Conservation (phyloP, 1,140 invertebrate species). For the Lepeophtheirus salmonis region DNA sequence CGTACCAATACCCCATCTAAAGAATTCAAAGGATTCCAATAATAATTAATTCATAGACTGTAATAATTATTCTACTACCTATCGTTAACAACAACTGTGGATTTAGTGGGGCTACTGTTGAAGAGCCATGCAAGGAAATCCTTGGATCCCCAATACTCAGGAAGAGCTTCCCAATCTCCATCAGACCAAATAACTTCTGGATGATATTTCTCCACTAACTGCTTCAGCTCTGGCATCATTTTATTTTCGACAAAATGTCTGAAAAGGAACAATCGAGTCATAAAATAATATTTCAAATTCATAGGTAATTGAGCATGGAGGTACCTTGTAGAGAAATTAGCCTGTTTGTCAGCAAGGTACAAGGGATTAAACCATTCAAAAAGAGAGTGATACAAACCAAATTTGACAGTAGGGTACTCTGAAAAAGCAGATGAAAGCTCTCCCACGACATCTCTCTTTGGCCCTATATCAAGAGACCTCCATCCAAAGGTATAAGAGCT, state of each 20-base stretch:
- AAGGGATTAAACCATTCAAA: constrained; percentile 82
- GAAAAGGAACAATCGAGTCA: neutral
- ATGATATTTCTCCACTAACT: neutral
- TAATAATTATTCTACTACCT: constrained; percentile 39
- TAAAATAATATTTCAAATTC: neutral
- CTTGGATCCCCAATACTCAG: constrained; percentile 35
- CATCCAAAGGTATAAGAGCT: constrained; percentile 31
- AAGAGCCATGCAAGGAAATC: constrained; percentile 70
- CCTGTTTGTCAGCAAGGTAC: constrained; percentile 48
- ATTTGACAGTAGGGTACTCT: constrained; percentile 42
- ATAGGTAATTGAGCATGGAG: neutral
- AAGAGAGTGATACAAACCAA: constrained; percentile 71
- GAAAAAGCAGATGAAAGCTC: constrained; percentile 43
- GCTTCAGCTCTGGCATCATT: constrained; percentile 4
- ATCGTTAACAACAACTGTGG: constrained; percentile 69
- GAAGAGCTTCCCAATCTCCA: constrained; percentile 37
- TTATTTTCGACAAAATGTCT: neutral
- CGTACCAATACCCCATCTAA: constrained; percentile 50
- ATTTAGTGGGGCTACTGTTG: constrained; percentile 76
- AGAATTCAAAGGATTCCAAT: neutral
- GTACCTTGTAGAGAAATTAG: neutral
- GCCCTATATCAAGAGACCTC: constrained; percentile 38
- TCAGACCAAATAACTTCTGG: constrained; percentile 57
- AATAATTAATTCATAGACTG: neutral
- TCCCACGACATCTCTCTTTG: constrained; percentile 57